Evolutionary conservation across 2,797 vertebrate genomes (phyloP), one percentile per base, ranked within the genome.

Genomic region (Agapornis canus): DNA sequence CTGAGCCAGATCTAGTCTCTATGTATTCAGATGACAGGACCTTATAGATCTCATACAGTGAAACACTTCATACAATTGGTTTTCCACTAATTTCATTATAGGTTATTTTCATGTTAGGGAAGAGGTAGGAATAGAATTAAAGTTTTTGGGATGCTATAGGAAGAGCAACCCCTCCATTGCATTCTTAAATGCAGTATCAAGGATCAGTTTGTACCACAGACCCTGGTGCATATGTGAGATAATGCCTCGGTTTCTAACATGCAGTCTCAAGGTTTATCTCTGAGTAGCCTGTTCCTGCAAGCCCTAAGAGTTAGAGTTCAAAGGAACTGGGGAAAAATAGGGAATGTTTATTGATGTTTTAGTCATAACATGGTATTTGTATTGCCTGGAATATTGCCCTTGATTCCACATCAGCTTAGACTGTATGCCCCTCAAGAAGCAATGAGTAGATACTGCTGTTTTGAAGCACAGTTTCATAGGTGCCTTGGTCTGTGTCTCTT

Each of bases 341-440:
- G 69, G 91, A 92, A 91, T 91, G 68, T 87, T 91, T 82, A 45
- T 47, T 79, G 87, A 45, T 90, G 86, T 94, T 96, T 94, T 93
- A 79, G 51, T 86, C 56, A 80, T 64, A 92, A 92, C 71, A 73
- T 2, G 19, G 29, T 81, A 51, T 83, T 91, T 37, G 13, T 91
- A 48, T 80, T 83, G 65, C 79, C 61, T 94, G 94, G 82, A 88
- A 90, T 83, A 81, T 10, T 83, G 80, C 87, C 72, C 70, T 86
- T 76, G 42, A 82, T 86, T 94, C 92, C 82, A 83, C 54, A 65
- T 81, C 0, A 1, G 29, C 70, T 88, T 59, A 47, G n/a, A 17
- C 11, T 45, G 19, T 23, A 4, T 77, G n/a, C 15, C 22, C 13
- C 61, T 4, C 43, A 35, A 16, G 45, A 40, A 79, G 47, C 75